Conservation (phyloP, 2,113 vertebrate species). For the Embiotoca jacksoni region DNA sequence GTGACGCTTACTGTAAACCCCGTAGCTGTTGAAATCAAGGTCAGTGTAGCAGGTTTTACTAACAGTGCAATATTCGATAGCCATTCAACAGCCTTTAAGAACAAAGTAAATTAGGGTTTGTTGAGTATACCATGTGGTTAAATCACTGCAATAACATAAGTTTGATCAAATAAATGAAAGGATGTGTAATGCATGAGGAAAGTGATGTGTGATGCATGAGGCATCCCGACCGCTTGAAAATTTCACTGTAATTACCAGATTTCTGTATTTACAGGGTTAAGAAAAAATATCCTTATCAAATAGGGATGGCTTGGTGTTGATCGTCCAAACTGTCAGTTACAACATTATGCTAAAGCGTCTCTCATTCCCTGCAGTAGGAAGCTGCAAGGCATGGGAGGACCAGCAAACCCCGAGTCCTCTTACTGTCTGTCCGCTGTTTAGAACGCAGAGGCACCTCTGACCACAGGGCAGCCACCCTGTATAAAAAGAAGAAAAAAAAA, state of each 20-base stretch:
- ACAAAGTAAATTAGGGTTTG: slow-evolving; percentile 10
- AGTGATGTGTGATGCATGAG: no score
- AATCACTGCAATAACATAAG: neutral
- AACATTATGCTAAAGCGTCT: slow-evolving; percentile 53
- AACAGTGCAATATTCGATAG: slow-evolving; percentile 1
- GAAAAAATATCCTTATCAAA: neutral
- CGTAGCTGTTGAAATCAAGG: slow-evolving; percentile 14
- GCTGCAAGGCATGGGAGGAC: slow-evolving; percentile 44
- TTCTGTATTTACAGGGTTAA: no score
- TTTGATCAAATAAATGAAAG: neutral
- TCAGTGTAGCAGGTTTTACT: neutral
- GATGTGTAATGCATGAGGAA: no score
- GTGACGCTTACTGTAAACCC: neutral
- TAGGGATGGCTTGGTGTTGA: slow-evolving; percentile 11
- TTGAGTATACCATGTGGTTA: neutral
- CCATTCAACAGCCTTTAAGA: slow-evolving; percentile 9
- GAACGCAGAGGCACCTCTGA: slow-evolving; percentile 60
- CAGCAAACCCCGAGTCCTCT: slow-evolving; percentile 52
- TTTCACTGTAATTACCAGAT: no score
- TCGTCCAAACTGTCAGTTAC: slow-evolving; percentile 42
- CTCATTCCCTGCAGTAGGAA: slow-evolving; percentile 58
- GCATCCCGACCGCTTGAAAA: neutral
- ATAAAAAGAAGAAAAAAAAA: slow-evolving; percentile 10
- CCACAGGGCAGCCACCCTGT: slow-evolving; percentile 27
- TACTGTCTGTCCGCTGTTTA: slow-evolving; percentile 35